Evolutionary conservation across 1,140 invertebrate genomes (phyloP), one percentile per base, ranked within the genome.

Genomic region (Drosophila jambulina): DNA sequence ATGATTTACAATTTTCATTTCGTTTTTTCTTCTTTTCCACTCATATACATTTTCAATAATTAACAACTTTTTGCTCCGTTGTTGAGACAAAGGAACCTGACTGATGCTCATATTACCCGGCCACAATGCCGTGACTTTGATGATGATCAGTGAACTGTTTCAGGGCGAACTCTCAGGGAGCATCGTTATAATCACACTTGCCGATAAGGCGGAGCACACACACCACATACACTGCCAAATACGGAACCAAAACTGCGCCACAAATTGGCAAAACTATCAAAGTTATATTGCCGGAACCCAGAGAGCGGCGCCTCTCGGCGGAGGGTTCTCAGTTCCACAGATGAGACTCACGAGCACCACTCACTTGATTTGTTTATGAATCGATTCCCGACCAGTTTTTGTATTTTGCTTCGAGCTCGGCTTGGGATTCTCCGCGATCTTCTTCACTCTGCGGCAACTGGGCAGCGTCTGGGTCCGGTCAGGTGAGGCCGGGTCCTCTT

Each of bases 231-330:
- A 72, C 69, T 59, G 46, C 45, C 68, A 78, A 78, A 80, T 82
- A 53, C 68, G 34, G 49, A 90, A 80, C 75, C 40, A 80, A 61
- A 88, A 88, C 84, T 88, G 85, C 84, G 84, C 78, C 78, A 65
- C 69, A 68, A 81, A 78, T 90, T 88, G 49, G 84, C 84, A 84
- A 84, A 88, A 67, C 76, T 75, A 72, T 71, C 84, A 71, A 78
- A 65, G 61, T 72, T 88, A 80, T 84, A 48, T 46, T 54, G 48
- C 38, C 27, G 46, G 46, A 27, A 3, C 23, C 17, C 27, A 25
- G 36, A 65, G 57, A 23, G 57, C 45, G 19, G n/a, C 12, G 15
- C n/a, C 34, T 71, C 43, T 40, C 54, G 34, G n/a, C 12, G 27
- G 19, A 27, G 42, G 38, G 42, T 62, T 76, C 60, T 57, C 46